Percentiles rank a stretch among this genome's conserved stretches.
Evolutionary conservation across 2,113 vertebrate genomes (phyloP).

Genomic region (Microtus montanus): DNA sequence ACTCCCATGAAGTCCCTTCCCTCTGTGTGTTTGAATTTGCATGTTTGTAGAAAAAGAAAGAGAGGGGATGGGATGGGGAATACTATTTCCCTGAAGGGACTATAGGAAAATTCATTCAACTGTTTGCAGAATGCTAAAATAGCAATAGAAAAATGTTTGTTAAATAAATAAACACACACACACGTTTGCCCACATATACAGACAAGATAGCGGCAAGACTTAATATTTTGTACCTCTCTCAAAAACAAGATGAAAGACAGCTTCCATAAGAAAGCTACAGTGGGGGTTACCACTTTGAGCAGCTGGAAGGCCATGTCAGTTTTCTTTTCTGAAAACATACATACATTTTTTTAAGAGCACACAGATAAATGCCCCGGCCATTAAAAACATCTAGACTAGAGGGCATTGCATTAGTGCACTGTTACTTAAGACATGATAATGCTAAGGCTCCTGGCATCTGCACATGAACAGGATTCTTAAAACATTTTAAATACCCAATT

Average conservation of each 20-base stretch:
- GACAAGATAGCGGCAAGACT: background rate
- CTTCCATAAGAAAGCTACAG: background rate
- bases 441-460: slow-evolving; percentile 53
- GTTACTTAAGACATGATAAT: slow-evolving; percentile 60
- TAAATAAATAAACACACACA: background rate
- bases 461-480: slow-evolving; percentile 67
- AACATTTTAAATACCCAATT: slow-evolving; percentile 61
- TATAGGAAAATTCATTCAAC: background rate
- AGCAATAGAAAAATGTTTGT: background rate
- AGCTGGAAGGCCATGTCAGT: background rate
- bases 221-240: background rate
- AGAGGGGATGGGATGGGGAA: background rate
- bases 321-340: background rate
- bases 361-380: slow-evolving; percentile 33
- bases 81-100: background rate
- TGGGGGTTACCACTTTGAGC: background rate
- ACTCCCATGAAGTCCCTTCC: background rate
- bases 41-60: background rate
- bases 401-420: slow-evolving; percentile 25
- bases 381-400: slow-evolving; percentile 25
- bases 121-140: background rate
- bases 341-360: background rate
- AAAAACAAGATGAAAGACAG: background rate
- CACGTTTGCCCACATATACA: background rate
- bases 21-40: background rate